Evolutionary conservation across 2,113 vertebrate genomes (phyloP), one percentile per base, ranked within the genome.

Genomic region (Plectropomus leopardus): DNA sequence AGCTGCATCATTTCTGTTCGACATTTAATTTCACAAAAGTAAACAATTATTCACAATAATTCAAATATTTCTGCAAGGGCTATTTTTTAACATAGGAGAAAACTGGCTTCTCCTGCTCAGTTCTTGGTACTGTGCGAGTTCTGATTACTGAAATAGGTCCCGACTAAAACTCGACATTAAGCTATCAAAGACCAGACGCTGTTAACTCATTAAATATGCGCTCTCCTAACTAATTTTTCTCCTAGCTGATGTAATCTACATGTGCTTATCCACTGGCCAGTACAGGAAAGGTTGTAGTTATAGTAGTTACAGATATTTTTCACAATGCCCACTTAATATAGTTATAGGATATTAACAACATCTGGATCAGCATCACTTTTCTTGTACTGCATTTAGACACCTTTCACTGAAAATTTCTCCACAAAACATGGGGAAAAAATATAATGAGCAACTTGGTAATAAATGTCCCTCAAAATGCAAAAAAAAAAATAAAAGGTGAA

Each of bases 1-100:
- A 84, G 82, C 74, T 54, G 13, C 69, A 51, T 30, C 26, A 73
- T 78, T 80, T 85, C 77, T 54, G 80, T 55, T 58, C 54, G 67
- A 80, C 72, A 85, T 77, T 59, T 76, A 73, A 74, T 51, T n/a
- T n/a, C 59, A 71, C 30, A 57, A 60, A 69, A n/a, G 28, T 3
- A 21, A 13, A 1, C 1, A 40, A 32, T 44, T 28, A 14, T 40
- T 57, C 44, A 45, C 16, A 55, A n/a, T 10, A 26, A 26, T 11
- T 8, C 7, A 2, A 4, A 30, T 5, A 47, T 58, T 32, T n/a
- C 40, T 36, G 30, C 16, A 4, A 26, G 1, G 9, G 9, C 23
- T 40, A 3, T 40, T 36, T 36, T 40, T 40, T 9, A 2, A 40
- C 7, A 3, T 40, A 40, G n/a, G n/a, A 40, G 36, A 40, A 40